Base-by-base conservation (phyloP, 2,113 vertebrate species). In the Edolisoma coerulescens region DNA sequence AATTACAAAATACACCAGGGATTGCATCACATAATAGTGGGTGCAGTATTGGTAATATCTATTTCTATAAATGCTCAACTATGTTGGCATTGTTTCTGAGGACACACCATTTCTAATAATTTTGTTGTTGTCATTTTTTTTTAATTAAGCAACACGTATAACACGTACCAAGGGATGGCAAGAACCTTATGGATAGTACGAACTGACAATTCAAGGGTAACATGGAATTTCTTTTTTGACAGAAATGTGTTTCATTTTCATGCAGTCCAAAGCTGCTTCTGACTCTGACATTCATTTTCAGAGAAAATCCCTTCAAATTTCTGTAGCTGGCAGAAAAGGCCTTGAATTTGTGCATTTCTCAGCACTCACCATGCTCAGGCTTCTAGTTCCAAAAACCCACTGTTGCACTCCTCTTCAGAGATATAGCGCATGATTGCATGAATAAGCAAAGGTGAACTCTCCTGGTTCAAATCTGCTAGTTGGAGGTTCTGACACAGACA, bases 1-100 rank as follows among this genome's bases (percentile, higher is more conserved):
- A 87, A 45, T 95, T 97, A 89, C 93, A 96, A 95, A 96, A 96
- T 26, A 73, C 27, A 45, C 13, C 30, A 41, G 16, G 16, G 33
- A 82, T 95, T 95, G 70, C 89, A 82, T 49, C 65, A 93, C 20
- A 3, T 89, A 93, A 94, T 96, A 93, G 56, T 87, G 67, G 37
- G 53, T 79, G 57, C 41, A 82, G 6, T 57, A 59, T 32, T 81
- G 39, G 33, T 71, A 91, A 84, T 53, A 54, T 8, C 27, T 39
- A 64, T 85, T 91, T 93, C 85, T 87, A 52, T 73, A 88, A 94
- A 84, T 59, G 87, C 59, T 80, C 63, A 83, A 4, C 20, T 80
- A 7, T 49, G 14, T 74, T 65, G n/a, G n/a, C n/a, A 33, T 27
- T 81, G 32, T 84, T 94, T 94, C 60, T 75, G 50, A 92, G 68